Evolutionary conservation across 2,888 invertebrate species (phyloP), one percentile per base, ranked within the genome.

Genomic region (Crocallis elinguaria): DNA sequence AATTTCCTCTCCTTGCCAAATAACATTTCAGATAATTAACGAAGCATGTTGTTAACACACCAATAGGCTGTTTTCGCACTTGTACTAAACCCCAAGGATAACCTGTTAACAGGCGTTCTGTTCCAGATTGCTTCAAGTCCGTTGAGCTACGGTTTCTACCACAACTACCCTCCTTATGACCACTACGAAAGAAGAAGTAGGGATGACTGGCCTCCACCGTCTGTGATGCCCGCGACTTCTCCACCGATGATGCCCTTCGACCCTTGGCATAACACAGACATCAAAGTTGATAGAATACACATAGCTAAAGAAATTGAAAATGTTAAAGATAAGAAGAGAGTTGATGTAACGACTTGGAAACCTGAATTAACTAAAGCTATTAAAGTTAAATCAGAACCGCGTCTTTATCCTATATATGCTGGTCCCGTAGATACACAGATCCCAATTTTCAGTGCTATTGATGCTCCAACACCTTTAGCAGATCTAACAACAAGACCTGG

Each of bases 61-160:
- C 33, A 39, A 39, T 78, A 81, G 75, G 77, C 78, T 84, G n/a
- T 74, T 64, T 62, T 29, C 62, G 84, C 84, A 85, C 88, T 36
- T 49, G 44, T 74, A 79, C 73, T 82, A 79, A 79, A 71, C 57
- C 73, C 72, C 61, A 68, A 67, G 60, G 82, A 78, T 90, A 86
- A 91, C 81, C 79, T 60, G 79, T 87, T 91, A 88, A 91, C 71
- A 92, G 91, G 79, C 86, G 80, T 91, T 91, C 84, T 88, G 84
- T 85, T 85, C 82, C 80, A 94, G 94, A 93, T 95, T 70, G 95
- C 95, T 69, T 92, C 95, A 66, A 95, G 92, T 84, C 94, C 95
- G 79, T 73, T 96, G 56, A 95, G 94, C 87, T 96, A 96, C 74
- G 96, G 96, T 13, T 92, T 95, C 41, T 96, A 96, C 77, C 94